Base-by-base conservation (phyloP, 1,140 invertebrate species). In the Brachionus rotundiformis region DNA sequence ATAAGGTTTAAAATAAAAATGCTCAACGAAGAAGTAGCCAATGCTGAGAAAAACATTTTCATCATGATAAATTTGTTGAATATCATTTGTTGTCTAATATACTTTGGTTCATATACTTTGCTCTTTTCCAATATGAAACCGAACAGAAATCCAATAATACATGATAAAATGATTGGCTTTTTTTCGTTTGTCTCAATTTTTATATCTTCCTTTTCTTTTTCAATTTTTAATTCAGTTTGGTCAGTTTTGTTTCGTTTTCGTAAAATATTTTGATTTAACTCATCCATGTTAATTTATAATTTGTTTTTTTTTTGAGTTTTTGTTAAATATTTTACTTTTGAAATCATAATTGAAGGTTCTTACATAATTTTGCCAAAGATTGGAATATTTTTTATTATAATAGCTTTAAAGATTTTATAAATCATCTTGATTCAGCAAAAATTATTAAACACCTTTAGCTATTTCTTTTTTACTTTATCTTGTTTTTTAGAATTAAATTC, bases 11-110 rank as follows among this genome's bases (percentile, higher is more conserved):
- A 16, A 10, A 77, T 54, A 7, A 59, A 33, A 19, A 77, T 54
- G 29, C 31, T 23, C 0, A 77, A 3, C 3, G 19, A 33, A n/a
- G 44, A 54, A 27, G 75, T 36, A 23, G 44, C 75, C 25, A 77
- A 23, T 5, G 75, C 75, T 33, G 44, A 39, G 23, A 77, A 59
- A 36, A 77, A 77, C 75, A 77, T 77, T 77, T 77, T 77, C 75
- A 77, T 77, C 75, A 77, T 77, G 8, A 77, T 5, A 59, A 77
- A 59, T 49, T 54, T 54, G 27, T 77, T 59, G 29, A 77, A 77
- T 33, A 54, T 54, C 75, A 77, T 77, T 59, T 77, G 75, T 54
- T 54, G 44, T 54, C 75, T 27, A 10, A 77, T 77, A 33, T 59
- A 49, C 33, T 59, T 54, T n/a, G 75, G 75, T n/a, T 54, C 44